Evolutionary conservation across 2,888 invertebrate species (phyloP).

Genomic region (Cheilosia soror): DNA sequence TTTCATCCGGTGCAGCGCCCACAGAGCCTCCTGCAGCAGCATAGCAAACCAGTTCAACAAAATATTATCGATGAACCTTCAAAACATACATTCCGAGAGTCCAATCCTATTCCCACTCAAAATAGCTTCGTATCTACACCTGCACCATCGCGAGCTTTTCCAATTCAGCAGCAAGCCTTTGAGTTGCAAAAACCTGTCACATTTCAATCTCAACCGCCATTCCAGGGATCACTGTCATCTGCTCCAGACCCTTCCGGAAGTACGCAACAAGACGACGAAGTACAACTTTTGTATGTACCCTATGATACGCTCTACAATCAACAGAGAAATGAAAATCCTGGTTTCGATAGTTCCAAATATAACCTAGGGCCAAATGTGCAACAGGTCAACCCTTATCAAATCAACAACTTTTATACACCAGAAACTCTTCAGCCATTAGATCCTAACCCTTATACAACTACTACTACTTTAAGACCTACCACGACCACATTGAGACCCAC

Average conservation of each 20-base stretch:
- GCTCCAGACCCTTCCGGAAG: slow-evolving; percentile 71
- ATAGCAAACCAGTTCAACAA: slow-evolving; percentile 80
- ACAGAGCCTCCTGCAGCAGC: slow-evolving; percentile 76
- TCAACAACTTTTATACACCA: slow-evolving; percentile 83
- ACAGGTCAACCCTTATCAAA: slow-evolving; percentile 84
- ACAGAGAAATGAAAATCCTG: slow-evolving; percentile 79
- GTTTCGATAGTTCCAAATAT: slow-evolving; percentile 80
- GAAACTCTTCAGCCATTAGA: slow-evolving; percentile 79
- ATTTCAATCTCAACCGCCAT: slow-evolving; percentile 76
- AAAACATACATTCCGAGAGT: slow-evolving; percentile 78
- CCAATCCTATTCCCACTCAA: slow-evolving; percentile 79
- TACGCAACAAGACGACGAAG: slow-evolving; percentile 86
- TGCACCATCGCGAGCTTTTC: slow-evolving; percentile 80
- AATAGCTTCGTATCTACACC: slow-evolving; percentile 79
- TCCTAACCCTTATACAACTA: slow-evolving; percentile 77
- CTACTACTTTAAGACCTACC: slow-evolving; percentile 80
- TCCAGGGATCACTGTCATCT: slow-evolving; percentile 61
- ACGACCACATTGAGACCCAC: slow-evolving; percentile 80
- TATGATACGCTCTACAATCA: slow-evolving; percentile 88
- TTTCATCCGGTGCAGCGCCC: slow-evolving; percentile 80
- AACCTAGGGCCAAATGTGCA: slow-evolving; percentile 80
- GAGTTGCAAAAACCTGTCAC: slow-evolving; percentile 78
- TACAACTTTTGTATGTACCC: slow-evolving; percentile 92
- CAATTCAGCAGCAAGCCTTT: slow-evolving; percentile 78
- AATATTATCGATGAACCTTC: slow-evolving; percentile 80